Evolutionary conservation across 2,888 invertebrate genomes (phyloP).

Genomic region (Megalurothrips usitatus): DNA sequence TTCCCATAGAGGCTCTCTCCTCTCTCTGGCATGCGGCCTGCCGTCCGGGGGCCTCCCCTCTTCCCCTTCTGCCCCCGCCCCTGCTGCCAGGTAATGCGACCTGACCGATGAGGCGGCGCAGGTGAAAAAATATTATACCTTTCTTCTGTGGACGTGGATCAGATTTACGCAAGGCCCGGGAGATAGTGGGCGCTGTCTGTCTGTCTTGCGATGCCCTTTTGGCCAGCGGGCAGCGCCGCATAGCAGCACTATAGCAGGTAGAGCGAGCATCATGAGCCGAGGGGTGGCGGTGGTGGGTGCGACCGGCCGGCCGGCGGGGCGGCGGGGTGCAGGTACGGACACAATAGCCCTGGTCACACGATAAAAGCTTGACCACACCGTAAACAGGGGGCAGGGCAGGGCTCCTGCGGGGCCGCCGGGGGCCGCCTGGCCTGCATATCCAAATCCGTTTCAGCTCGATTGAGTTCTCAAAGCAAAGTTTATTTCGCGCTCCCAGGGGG

Average conservation of each 20-base stretch:
- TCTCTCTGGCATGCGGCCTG: background rate
- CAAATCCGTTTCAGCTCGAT: slow-evolving; percentile 24
- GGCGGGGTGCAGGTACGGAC: background rate
- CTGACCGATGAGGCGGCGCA: background rate
- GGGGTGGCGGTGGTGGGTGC: background rate
- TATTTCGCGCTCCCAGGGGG: slow-evolving; percentile 18
- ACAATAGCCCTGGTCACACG: slow-evolving; percentile 16
- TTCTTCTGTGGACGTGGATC: background rate
- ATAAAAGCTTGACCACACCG: slow-evolving; percentile 11
- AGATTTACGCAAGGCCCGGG: background rate
- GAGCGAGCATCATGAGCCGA: background rate
- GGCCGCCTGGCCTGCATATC: background rate
- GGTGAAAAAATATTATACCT: slow-evolving; percentile 4
- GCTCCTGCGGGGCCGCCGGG: too few relatives aligned
- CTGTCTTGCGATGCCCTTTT: slow-evolving; percentile 5
- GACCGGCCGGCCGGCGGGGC: background rate
- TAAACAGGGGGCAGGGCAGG: background rate
- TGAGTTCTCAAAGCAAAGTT: slow-evolving; percentile 25
- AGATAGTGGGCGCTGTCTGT: background rate
- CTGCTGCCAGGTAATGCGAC: slow-evolving; percentile 21
- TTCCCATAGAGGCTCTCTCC: too few relatives aligned
- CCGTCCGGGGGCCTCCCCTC: background rate
- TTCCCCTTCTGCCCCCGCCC: background rate
- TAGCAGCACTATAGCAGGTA: too few relatives aligned
- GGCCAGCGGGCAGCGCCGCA: background rate